Evolutionary conservation across 1,140 invertebrate genomes (phyloP), one percentile per base, ranked within the genome.

Genomic region (Metopolophium dirhodum): DNA sequence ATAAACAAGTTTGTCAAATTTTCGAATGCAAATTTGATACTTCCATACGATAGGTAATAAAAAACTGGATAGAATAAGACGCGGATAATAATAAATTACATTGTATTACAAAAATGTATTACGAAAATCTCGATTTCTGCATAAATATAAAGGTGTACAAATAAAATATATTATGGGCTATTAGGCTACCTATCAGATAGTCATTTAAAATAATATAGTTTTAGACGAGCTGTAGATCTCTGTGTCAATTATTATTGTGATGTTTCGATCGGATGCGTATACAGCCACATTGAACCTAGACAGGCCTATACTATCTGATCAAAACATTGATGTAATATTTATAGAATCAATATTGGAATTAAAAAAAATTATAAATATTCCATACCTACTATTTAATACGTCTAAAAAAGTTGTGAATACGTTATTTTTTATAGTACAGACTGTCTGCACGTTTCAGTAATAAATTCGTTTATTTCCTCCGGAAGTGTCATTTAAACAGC

Each of bases 1-100:
- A 77, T 77, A 77, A 77, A 77, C 61, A 77, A n/a, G 61, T 77
- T 68, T 77, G 61, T 77, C 30, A 77, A 77, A n/a, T n/a, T 77
- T 77, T 77, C 14, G 61, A 77, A 77, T 77, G n/a, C 18, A 77
- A 77, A n/a, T 77, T 77, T n/a, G 14, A n/a, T n/a, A 77, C 14
- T 77, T 77, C 11, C 6, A 18, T 77, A 18, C n/a, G 61, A 77
- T 77, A n/a, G 14, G 14, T 2, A 18, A 6, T n/a, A 20, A 68
- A 68, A 68, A n/a, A 18, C 61, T 77, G 4, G 30, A 35, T n/a
- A 18, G 30, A 6, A 77, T 77, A 7, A 77, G n/a, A 54, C 51
- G 22, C n/a, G 30, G 1, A n/a, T 77, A 18, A n/a, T n/a, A 77
- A 77, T 77, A 77, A 35, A 77, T 77, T 77, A 77, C 6, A 77